phyloP scores from a whole-genome alignment of 2,797 vertebrate species.

The Tenualosa thibaudeaui region DNA sequence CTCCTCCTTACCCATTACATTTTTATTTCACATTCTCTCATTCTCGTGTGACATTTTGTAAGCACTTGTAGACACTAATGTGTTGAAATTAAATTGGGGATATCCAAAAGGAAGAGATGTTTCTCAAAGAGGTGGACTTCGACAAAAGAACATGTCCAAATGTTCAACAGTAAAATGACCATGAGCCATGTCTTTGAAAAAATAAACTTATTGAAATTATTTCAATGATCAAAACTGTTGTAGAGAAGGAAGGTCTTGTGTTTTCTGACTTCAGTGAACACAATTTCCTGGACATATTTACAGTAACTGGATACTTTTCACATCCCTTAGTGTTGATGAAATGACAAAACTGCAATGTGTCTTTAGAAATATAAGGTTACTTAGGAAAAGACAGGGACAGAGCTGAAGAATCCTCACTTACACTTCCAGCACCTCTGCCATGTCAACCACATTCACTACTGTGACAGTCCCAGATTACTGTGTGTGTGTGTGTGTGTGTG shows the following conservation, averaged over 20 bases:
- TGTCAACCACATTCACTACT: too few relatives aligned
- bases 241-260: neutral
- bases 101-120: neutral
- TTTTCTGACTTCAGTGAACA: neutral
- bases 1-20: slow-evolving; percentile 17
- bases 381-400: neutral
- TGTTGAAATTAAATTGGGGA: neutral
- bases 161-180: too few relatives aligned
- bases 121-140: too few relatives aligned
- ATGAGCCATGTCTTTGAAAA: too few relatives aligned
- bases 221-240: too few relatives aligned
- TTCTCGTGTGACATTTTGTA: neutral
- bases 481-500: slow-evolving; percentile 25
- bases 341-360: neutral
- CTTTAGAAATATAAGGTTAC: neutral
- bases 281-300: neutral
- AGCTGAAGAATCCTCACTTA: neutral
- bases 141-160: too few relatives aligned
- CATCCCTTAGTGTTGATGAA: neutral
- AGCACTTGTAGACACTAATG: slow-evolving; percentile 6
- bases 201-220: too few relatives aligned
- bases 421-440: too few relatives aligned
- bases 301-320: too few relatives aligned
- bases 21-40: neutral
- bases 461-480: neutral